These are phyloP conservation scores for Misgurnus mizolepis DNA, from an alignment of 2,113 vertebrate genomes.

Conservation along the genomic window DNA sequence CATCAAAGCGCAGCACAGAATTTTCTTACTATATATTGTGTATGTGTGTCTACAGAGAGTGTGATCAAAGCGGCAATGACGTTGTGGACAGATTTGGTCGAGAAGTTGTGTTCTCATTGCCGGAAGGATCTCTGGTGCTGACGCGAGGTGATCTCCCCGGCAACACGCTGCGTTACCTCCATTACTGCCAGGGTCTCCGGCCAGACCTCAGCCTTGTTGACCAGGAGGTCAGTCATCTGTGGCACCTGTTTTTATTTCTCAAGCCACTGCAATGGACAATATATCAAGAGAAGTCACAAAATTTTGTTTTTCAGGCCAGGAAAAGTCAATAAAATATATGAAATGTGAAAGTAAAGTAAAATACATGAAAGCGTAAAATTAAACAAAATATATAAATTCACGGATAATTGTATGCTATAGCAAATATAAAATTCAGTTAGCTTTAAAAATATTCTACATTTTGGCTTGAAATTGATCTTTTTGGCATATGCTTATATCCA, in stretches of 20 bases:
- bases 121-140: slow-evolving; percentile 81
- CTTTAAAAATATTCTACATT: too few relatives aligned
- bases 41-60: slow-evolving; percentile 71
- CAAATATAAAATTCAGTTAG: neutral
- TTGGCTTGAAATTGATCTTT: too few relatives aligned
- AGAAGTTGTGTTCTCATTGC: slow-evolving; percentile 86
- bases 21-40: neutral
- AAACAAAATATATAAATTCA: neutral
- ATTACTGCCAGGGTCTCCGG: slow-evolving; percentile 87
- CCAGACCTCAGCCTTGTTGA: slow-evolving; percentile 90
- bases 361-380: neutral
- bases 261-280: neutral
- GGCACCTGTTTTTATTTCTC: slow-evolving; percentile 11
- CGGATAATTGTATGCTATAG: too few relatives aligned
- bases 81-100: slow-evolving; percentile 87
- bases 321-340: neutral
- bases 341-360: too few relatives aligned
- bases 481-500: too few relatives aligned
- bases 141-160: slow-evolving; percentile 94
- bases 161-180: slow-evolving; percentile 90
- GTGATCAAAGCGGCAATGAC: slow-evolving; percentile 86
- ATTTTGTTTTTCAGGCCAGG: neutral
- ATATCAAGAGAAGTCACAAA: neutral
- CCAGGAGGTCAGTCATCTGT: slow-evolving; percentile 84
- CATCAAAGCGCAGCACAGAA: too few relatives aligned